phyloP scores from a whole-genome alignment of 2,797 vertebrate genomes.

The Austrolebias charrua region DNA sequence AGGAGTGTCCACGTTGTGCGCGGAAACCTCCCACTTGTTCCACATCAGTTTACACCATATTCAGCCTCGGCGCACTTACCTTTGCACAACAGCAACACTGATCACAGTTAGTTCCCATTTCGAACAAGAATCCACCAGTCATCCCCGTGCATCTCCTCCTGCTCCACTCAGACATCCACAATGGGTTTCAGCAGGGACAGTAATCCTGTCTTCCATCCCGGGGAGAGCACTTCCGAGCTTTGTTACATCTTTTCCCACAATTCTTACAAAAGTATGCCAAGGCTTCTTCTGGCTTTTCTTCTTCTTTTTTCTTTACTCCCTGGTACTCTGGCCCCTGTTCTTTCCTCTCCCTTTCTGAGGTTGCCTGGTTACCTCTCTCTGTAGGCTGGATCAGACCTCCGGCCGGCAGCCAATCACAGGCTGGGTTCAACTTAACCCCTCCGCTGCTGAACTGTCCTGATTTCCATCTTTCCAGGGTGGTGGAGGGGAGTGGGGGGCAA shows the following conservation, averaged over 20 bases:
- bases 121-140: constrained; percentile 77
- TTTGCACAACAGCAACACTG: constrained; percentile 72
- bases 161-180: constrained; percentile 69
- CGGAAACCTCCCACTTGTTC: constrained; percentile 4
- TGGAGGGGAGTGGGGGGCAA: background rate
- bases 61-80: constrained; percentile 66
- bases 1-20: constrained; percentile 17
- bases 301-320: constrained; percentile 18
- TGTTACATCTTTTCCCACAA: constrained; percentile 79
- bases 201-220: constrained; percentile 83
- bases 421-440: constrained; percentile 77
- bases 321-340: constrained; percentile 58
- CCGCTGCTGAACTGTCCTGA: constrained; percentile 76
- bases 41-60: constrained; percentile 7
- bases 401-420: constrained; percentile 80
- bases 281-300: constrained; percentile 76
- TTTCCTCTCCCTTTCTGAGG: constrained; percentile 69
- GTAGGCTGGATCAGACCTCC: constrained; percentile 77
- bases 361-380: constrained; percentile 81
- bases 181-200: constrained; percentile 54
- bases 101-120: constrained; percentile 78
- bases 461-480: constrained; percentile 75
- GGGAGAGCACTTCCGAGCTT: constrained; percentile 63
- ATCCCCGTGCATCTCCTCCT: constrained; percentile 54
- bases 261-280: constrained; percentile 73